Evolutionary conservation across 2,113 vertebrate species (phyloP), one percentile per base, ranked within the genome.

Genomic region (Xenopus borealis): DNA sequence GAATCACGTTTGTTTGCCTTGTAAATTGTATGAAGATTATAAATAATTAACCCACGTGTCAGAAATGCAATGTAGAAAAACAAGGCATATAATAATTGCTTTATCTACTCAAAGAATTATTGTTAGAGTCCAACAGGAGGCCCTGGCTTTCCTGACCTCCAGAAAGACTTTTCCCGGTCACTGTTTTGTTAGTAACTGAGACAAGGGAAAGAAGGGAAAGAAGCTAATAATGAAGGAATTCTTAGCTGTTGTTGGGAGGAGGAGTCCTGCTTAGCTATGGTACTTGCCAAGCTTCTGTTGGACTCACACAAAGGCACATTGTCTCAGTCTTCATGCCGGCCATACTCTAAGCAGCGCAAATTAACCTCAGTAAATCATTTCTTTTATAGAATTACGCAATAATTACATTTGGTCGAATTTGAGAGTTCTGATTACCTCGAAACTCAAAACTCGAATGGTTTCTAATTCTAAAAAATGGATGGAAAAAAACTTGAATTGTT

Each of bases 181-280:
- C n/a, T 76, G 66, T 76, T 76, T 76, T 69, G 74, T 50, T 76
- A 76, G 74, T 76, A 76, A 76, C 59, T 4, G 58, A 76, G 74
- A 53, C 68, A 75, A 75, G 46, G 73, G 61, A 70, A 69, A 40
- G 33, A 69, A 40, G 33, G 19, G 47, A 61, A 17, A n/a, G 16
- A 53, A 61, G 40, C 46, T 55, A 70, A 76, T 76, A 70, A 69
- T 44, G 58, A 46, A 76, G 66, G 74, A 76, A 70, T 76, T 70
- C 66, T 63, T 55, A 63, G 59, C 66, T 61, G 74, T 69, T 76
- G 66, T 63, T 65, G 61, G 58, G 59, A 57, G 67, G 74, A 52
- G 62, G 45, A 55, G 18, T 67, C 69, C 23, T 64, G 67, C 74
- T 77, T 70, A 67, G 66, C 63, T 70, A 69, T 46, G 58, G 66